Percentiles rank a stretch among this genome's conserved stretches.
These are phyloP conservation scores for Steinernema hermaphroditum DNA, from an alignment of 2,888 invertebrate genomes.

Conservation along the genomic window DNA sequence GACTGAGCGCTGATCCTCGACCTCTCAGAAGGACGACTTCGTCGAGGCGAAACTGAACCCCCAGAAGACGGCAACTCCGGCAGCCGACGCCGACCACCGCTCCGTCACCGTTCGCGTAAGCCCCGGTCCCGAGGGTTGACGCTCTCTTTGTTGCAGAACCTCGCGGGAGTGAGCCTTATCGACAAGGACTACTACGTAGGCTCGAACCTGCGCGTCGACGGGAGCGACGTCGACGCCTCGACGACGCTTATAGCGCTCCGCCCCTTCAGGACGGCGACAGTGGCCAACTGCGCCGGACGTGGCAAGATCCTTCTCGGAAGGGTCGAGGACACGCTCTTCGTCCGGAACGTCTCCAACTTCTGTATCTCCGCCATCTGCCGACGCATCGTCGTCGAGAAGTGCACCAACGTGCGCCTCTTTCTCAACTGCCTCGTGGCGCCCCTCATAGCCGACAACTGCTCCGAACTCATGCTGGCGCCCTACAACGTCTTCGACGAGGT, in stretches of 20 bases:
- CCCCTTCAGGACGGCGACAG: slow-evolving; percentile 5
- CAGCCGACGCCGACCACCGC: slow-evolving; percentile 8
- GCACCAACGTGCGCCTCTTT: neutral
- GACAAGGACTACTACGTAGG: slow-evolving; percentile 28
- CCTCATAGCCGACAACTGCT: neutral
- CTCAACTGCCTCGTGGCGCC: neutral
- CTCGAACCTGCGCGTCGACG: slow-evolving; percentile 14
- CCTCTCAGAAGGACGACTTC: neutral
- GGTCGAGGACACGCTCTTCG: slow-evolving; percentile 1
- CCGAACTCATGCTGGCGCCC: neutral
- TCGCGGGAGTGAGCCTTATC: neutral
- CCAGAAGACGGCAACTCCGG: slow-evolving; percentile 17
- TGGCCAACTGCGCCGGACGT: slow-evolving; percentile 5
- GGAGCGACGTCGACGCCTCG: neutral
- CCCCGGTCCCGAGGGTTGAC: neutral
- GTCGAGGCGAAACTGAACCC: neutral
- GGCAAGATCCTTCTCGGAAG: slow-evolving; percentile 16
- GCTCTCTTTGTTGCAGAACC: neutral
- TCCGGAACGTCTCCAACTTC: neutral
- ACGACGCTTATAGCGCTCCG: slow-evolving; percentile 10
- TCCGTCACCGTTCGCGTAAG: slow-evolving; percentile 7
- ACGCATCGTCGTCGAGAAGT: slow-evolving; percentile 9
- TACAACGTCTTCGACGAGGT: slow-evolving; percentile 27
- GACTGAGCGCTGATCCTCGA: neutral
- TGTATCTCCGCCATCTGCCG: slow-evolving; percentile 23